phyloP scores from a whole-genome alignment of 2,113 vertebrate species.

The Bos javanicus region DNA sequence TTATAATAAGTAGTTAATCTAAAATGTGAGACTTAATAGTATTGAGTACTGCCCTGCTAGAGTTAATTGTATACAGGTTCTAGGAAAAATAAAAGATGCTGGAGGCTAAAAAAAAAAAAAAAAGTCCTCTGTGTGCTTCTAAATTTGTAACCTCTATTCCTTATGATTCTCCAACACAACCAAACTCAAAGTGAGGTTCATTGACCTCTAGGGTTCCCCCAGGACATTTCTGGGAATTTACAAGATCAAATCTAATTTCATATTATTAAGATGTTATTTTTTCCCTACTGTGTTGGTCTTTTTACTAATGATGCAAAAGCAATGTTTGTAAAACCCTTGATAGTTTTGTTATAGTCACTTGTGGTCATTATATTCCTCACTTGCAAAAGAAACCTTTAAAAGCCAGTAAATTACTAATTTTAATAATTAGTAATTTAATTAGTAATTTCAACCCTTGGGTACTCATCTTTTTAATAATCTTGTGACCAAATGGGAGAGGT shows the following conservation, averaged over 20 bases:
- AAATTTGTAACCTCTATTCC: neutral
- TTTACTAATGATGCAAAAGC: neutral
- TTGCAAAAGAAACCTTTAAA: neutral
- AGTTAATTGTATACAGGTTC: too few species aligned
- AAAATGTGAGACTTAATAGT: too few species aligned
- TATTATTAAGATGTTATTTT: neutral
- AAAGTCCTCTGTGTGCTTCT: neutral
- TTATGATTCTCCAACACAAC: neutral
- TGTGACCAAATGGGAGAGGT: neutral
- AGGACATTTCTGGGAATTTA: neutral
- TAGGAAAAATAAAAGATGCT: too few species aligned
- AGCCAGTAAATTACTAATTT: neutral
- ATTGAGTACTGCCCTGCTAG: too few species aligned
- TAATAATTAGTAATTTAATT: neutral
- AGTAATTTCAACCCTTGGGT: neutral
- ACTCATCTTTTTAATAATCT: neutral
- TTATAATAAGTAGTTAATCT: too few species aligned
- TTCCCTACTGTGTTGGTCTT: neutral
- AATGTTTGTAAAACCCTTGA: neutral
- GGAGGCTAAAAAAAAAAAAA: too few species aligned
- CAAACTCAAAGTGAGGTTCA: neutral
- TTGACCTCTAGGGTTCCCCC: neutral
- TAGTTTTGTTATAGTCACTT: neutral
- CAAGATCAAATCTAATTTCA: neutral
- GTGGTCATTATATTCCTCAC: neutral